phyloP scores from a whole-genome alignment of 2,113 vertebrate genomes.

The Seriola quinqueradiata region DNA sequence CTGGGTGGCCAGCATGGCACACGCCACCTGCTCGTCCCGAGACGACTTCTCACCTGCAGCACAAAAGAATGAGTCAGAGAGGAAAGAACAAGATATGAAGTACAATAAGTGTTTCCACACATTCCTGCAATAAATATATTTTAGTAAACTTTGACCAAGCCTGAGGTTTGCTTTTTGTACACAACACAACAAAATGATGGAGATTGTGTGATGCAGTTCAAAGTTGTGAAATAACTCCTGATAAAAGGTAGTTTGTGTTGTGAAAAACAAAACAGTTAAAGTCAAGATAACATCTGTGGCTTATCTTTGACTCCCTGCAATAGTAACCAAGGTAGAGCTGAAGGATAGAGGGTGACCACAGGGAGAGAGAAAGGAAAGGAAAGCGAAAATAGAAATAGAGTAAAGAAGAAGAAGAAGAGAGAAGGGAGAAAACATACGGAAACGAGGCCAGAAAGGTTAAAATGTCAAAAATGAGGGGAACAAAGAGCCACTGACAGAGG shows the following conservation, averaged over 20 bases:
- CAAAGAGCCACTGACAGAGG: conserved; percentile 20
- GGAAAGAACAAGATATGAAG: not conserved
- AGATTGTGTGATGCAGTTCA: not conserved
- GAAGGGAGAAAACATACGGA: not conserved
- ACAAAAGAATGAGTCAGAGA: not conserved
- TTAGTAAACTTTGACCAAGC: not conserved
- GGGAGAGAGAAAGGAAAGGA: not conserved
- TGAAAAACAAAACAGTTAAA: no score
- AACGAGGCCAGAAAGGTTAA: conserved; percentile 20
- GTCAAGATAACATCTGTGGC: no score
- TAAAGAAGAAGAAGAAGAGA: not conserved
- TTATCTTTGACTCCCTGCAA: not conserved
- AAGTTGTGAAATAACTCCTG: not conserved
- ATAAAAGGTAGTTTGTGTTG: not conserved
- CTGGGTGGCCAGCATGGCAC: conserved; percentile 90
- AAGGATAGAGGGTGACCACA: no score
- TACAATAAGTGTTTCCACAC: not conserved
- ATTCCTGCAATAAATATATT: no score
- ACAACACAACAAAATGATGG: not conserved
- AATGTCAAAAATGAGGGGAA: not conserved
- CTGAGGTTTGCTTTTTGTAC: not conserved
- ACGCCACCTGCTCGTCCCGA: conserved; percentile 89
- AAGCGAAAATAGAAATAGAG: not conserved
- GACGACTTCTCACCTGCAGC: conserved; percentile 88
- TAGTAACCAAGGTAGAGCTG: not conserved